Percentiles rank a stretch among this genome's conserved stretches.
phyloP scores from a whole-genome alignment of 2,797 vertebrate genomes.

The Gobionotothen gibberifrons region DNA sequence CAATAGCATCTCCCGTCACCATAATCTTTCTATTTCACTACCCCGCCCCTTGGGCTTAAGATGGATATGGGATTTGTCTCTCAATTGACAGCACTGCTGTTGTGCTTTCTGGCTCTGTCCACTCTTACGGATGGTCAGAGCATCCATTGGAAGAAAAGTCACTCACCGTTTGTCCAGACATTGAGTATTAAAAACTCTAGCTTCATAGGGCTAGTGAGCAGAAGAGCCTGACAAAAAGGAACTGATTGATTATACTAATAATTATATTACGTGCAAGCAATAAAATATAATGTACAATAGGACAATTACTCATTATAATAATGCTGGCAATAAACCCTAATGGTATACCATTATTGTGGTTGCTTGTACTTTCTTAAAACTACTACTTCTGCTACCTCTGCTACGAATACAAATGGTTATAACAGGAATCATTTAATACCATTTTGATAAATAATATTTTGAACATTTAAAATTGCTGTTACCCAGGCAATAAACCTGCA shows the following conservation, averaged over 20 bases:
- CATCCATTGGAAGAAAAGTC: conserved; percentile 29
- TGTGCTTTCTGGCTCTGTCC: conserved; percentile 74
- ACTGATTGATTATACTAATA: neutral
- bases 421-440: neutral
- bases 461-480: neutral
- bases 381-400: neutral
- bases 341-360: neutral
- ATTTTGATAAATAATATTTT: neutral
- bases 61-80: conserved; percentile 80
- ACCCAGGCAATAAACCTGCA: neutral
- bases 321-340: neutral
- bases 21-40: conserved; percentile 87
- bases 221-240: neutral
- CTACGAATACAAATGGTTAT: neutral
- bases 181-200: neutral
- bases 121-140: conserved; percentile 43
- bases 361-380: neutral
- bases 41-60: conserved; percentile 82
- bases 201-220: neutral
- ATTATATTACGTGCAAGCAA: neutral
- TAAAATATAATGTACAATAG: neutral
- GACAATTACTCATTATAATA: neutral
- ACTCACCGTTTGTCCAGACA: conserved; percentile 19
- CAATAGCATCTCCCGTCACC: conserved; percentile 78
- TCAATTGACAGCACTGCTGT: conserved; percentile 75